phyloP scores from a whole-genome alignment of 1,140 invertebrate species.

The Drosophila nasuta region DNA sequence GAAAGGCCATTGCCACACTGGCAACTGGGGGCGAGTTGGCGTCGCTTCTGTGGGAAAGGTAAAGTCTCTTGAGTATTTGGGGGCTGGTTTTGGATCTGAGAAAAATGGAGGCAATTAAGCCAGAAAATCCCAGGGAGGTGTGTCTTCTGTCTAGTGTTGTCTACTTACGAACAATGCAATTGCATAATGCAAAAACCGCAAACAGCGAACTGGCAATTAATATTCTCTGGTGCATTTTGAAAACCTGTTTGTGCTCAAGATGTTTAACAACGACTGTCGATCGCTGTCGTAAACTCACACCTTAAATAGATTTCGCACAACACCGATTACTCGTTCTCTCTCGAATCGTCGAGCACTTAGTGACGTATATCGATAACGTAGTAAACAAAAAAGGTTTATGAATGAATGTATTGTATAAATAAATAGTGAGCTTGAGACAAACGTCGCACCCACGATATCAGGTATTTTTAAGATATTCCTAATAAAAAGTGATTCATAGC shows the following conservation, averaged over 20 bases:
- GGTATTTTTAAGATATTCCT: no score
- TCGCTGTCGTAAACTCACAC: neutral
- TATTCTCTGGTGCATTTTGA: neutral
- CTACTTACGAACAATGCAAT: conserved; percentile 17
- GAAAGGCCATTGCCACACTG: neutral
- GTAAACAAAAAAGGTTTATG: no score
- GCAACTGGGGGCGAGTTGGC: neutral
- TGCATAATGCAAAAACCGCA: neutral
- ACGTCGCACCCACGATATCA: no score
- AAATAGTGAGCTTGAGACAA: no score
- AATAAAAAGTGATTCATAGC: no score
- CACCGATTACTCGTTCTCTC: neutral
- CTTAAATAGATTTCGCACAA: neutral
- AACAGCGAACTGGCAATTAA: neutral
- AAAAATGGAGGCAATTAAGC: neutral
- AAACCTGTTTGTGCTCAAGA: neutral
- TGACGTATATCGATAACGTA: neutral
- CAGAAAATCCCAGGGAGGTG: neutral
- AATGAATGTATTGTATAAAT: no score
- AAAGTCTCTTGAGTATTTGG: neutral
- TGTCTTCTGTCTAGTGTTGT: neutral
- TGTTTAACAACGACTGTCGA: neutral
- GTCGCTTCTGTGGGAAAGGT: neutral
- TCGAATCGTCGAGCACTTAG: neutral
- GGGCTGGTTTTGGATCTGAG: neutral